These are phyloP conservation scores for Halcyon senegalensis DNA, from an alignment of 2,113 vertebrate genomes.

Conservation along the genomic window DNA sequence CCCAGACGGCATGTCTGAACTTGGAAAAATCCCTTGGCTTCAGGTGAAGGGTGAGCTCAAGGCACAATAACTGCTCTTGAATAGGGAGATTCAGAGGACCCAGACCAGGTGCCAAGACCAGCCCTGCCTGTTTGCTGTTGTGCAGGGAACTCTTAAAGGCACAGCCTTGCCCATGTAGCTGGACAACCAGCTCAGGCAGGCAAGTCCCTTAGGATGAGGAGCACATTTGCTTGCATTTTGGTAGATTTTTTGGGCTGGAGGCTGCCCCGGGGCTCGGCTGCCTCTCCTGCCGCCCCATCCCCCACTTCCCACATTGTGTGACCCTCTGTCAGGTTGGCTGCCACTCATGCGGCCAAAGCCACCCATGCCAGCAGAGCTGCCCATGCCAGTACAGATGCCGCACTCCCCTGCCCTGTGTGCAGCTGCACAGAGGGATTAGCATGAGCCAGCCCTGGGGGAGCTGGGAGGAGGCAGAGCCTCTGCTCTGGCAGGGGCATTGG, in stretches of 20 bases:
- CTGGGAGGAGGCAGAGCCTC: neutral
- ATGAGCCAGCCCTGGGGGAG: neutral
- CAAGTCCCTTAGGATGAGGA: neutral
- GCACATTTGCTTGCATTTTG: neutral
- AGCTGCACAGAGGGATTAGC: neutral
- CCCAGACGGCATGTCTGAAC: neutral
- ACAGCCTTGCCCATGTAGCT: neutral
- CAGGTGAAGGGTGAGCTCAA: neutral
- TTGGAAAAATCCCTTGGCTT: neutral
- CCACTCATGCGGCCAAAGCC: neutral
- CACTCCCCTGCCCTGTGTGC: neutral
- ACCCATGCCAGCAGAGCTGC: neutral
- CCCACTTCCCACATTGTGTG: neutral
- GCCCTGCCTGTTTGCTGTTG: neutral
- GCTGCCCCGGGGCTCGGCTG: neutral
- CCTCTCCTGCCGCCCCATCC: neutral
- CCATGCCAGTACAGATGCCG: accelerated
- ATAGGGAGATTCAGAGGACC: slow-evolving; percentile 15
- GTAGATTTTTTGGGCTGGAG: neutral
- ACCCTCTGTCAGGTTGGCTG: neutral
- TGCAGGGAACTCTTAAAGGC: neutral
- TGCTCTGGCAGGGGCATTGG: neutral
- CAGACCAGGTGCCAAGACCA: slow-evolving; percentile 4
- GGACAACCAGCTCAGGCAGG: neutral
- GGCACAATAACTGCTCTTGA: neutral